Percentiles rank a stretch among this genome's conserved stretches.
Evolutionary conservation across 1,140 invertebrate genomes (phyloP).

Genomic region (Varroa destructor): DNA sequence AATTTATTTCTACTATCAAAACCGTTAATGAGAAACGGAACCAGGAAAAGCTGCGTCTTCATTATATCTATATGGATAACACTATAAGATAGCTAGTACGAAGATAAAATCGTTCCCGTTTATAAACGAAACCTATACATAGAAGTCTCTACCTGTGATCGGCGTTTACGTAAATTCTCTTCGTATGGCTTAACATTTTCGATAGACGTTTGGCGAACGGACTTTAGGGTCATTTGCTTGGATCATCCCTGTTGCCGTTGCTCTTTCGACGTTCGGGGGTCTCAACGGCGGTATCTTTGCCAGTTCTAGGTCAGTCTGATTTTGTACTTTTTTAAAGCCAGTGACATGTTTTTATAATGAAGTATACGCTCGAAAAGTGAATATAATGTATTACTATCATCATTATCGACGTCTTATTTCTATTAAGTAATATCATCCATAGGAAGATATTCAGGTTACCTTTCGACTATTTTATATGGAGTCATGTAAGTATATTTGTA

Average conservation of each 20-base stretch:
- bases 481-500: too few relatives aligned
- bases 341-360: background rate
- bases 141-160: background rate
- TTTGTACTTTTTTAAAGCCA: slow-evolving; percentile 5
- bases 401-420: background rate
- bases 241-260: slow-evolving; percentile 70
- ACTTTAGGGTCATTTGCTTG: slow-evolving; percentile 57
- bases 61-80: too few relatives aligned
- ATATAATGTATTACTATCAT: background rate
- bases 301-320: slow-evolving; percentile 50
- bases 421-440: too few relatives aligned
- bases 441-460: too few relatives aligned
- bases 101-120: too few relatives aligned
- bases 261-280: slow-evolving; percentile 68
- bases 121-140: too few relatives aligned
- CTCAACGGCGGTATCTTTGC: slow-evolving; percentile 78
- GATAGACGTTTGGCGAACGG: slow-evolving; percentile 63
- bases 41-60: too few relatives aligned
- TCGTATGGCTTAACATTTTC: slow-evolving; percentile 30
- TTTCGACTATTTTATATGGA: too few relatives aligned
- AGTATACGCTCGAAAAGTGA: background rate
- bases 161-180: slow-evolving; percentile 21
- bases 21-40: too few relatives aligned
- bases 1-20: too few relatives aligned
- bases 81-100: too few relatives aligned